Conservation (phyloP, 64 coral and sea anemone genomes). For the Astreopora myriophthalma region DNA sequence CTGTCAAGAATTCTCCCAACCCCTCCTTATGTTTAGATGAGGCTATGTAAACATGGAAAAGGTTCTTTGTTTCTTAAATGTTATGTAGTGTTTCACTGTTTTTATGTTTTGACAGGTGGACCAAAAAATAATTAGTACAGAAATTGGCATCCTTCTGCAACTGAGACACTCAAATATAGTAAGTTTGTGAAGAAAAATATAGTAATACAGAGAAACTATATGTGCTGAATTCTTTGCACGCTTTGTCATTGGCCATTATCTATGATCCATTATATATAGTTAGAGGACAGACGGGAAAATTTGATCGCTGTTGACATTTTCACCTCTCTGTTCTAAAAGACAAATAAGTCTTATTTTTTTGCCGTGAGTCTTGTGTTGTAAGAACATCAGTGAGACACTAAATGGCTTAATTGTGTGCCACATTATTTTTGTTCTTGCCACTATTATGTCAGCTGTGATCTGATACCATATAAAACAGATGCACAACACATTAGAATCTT, state of each 20-base stretch:
- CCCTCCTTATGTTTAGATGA: too few relatives aligned
- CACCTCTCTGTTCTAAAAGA: background rate
- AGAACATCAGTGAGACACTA: too few relatives aligned
- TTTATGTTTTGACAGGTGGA: slow-evolving; percentile 79
- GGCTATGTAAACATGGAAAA: too few relatives aligned
- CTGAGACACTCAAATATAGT: slow-evolving; percentile 90
- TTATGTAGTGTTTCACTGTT: background rate
- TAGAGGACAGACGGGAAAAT: background rate
- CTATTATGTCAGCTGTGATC: too few relatives aligned
- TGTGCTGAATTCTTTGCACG: background rate
- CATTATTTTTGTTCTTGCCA: too few relatives aligned
- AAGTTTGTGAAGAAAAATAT: slow-evolving; percentile 17
- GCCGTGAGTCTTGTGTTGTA: too few relatives aligned
- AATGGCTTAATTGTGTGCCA: too few relatives aligned
- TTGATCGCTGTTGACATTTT: background rate
- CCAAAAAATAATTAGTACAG: slow-evolving; percentile 92
- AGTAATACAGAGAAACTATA: background rate
- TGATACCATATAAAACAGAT: too few relatives aligned
- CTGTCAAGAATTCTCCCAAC: too few relatives aligned
- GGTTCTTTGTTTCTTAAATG: background rate
- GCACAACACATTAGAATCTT: too few relatives aligned
- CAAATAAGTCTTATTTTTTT: too few relatives aligned
- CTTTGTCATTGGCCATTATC: background rate
- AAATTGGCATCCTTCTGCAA: slow-evolving; percentile 90
- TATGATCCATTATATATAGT: background rate